These are phyloP conservation scores for Castor canadensis DNA, from an alignment of 2,113 vertebrate species.

Conservation along the genomic window DNA sequence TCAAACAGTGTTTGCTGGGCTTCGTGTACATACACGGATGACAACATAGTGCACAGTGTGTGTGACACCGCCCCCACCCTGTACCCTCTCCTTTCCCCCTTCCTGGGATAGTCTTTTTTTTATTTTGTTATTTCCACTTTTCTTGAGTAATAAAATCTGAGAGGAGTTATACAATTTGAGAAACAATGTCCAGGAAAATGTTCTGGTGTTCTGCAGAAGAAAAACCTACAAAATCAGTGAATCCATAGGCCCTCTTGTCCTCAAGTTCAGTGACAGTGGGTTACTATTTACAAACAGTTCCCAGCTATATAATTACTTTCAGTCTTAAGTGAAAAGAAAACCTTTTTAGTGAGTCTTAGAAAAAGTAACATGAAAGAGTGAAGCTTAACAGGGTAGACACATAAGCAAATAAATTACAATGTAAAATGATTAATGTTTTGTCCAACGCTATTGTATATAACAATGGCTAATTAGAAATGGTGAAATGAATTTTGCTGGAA, in stretches of 20 bases:
- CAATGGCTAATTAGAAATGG: neutral
- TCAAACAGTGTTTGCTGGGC: too few relatives aligned
- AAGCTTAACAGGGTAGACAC: neutral
- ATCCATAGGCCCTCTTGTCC: neutral
- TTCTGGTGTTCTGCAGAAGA: neutral
- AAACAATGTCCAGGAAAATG: neutral
- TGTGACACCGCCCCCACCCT: too few relatives aligned
- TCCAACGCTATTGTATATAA: neutral
- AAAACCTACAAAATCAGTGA: conserved; percentile 35
- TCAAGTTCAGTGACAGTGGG: neutral
- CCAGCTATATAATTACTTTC: neutral
- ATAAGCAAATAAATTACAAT: neutral
- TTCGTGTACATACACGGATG: too few relatives aligned
- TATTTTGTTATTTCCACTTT: neutral
- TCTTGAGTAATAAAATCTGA: conserved; percentile 2
- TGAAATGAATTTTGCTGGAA: neutral
- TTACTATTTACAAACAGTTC: neutral
- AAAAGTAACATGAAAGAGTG: neutral
- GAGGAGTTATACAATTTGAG: neutral
- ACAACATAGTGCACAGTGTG: too few relatives aligned
- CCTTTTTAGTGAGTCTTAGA: neutral
- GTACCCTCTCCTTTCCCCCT: too few relatives aligned
- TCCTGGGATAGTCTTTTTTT: too few relatives aligned
- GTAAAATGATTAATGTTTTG: neutral
- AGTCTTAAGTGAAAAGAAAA: neutral